Percentiles rank a stretch among this genome's conserved stretches.
Conservation (phyloP, 1,140 invertebrate genomes). For the Platyura marginata region DNA sequence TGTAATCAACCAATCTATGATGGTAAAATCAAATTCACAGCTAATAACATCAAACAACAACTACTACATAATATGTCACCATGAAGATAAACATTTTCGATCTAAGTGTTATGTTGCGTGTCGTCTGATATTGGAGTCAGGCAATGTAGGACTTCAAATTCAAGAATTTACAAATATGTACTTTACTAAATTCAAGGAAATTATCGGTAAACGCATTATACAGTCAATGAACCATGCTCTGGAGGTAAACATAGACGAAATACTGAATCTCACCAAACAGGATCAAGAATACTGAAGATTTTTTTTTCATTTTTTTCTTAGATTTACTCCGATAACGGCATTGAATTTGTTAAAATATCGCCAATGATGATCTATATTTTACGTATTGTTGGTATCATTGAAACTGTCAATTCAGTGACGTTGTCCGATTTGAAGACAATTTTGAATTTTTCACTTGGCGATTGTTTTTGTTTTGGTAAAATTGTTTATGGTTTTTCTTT, state of each 20-base stretch:
- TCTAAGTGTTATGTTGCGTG: constrained; percentile 14
- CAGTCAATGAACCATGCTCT: constrained; percentile 18
- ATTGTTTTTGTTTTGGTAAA: constrained; percentile 1
- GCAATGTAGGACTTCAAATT: not conserved
- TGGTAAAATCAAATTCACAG: constrained; percentile 1
- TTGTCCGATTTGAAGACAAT: constrained; percentile 13
- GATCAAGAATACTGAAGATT: not conserved
- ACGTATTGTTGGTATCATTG: constrained; percentile 13
- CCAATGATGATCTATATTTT: constrained; percentile 16
- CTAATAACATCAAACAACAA: constrained; percentile 10
- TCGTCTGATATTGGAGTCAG: constrained; percentile 9
- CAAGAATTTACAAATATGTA: constrained; percentile 11
- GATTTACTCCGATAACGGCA: constrained; percentile 8
- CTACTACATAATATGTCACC: constrained; percentile 18
- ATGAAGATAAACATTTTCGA: constrained; percentile 14
- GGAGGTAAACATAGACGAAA: constrained; percentile 10
- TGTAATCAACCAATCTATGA: not conserved
- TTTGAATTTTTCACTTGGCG: not conserved
- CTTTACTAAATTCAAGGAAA: constrained; percentile 11
- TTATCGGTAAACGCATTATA: constrained; percentile 10
- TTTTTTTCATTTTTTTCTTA: constrained; percentile 1
- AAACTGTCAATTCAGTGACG: constrained; percentile 11
- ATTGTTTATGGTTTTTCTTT: not conserved
- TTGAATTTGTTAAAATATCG: constrained; percentile 11
- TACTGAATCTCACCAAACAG: not conserved